Conservation (phyloP, 2,113 vertebrate species). For the Myanophis thanlyinensis region DNA sequence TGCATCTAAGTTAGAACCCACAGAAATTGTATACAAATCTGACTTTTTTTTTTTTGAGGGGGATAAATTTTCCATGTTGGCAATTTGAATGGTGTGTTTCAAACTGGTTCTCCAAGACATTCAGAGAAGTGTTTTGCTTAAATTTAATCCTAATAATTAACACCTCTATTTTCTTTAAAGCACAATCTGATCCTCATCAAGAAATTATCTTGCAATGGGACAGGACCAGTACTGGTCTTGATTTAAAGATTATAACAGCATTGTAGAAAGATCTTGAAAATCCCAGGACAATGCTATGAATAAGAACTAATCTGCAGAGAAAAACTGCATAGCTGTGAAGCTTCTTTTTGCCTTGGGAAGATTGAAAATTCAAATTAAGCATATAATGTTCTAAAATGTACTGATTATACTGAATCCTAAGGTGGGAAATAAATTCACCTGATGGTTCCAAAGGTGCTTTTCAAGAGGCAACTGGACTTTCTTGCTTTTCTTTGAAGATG, state of each 20-base stretch:
- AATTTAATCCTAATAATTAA: background rate
- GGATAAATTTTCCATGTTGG: background rate
- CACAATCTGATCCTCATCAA: background rate
- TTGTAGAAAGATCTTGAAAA: background rate
- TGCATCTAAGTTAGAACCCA: background rate
- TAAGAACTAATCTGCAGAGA: background rate
- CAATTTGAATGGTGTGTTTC: background rate
- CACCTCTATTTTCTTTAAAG: background rate
- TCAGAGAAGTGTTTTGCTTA: background rate
- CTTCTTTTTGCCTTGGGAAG: background rate
- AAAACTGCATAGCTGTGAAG: background rate
- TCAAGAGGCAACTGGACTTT: too few species aligned
- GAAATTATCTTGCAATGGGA: background rate
- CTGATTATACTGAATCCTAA: background rate
- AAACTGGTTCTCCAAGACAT: background rate
- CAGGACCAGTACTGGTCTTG: background rate
- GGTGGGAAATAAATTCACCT: background rate
- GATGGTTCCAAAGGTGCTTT: too few species aligned
- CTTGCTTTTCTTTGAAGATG: too few species aligned
- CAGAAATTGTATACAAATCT: background rate
- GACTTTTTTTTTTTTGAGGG: background rate
- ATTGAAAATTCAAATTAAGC: background rate
- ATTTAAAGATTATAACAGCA: background rate
- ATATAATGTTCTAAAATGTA: background rate
- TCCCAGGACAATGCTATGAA: background rate